Evolutionary conservation across 2,888 invertebrate species (phyloP), one percentile per base, ranked within the genome.

Genomic region (Sepioteuthis lessoniana): DNA sequence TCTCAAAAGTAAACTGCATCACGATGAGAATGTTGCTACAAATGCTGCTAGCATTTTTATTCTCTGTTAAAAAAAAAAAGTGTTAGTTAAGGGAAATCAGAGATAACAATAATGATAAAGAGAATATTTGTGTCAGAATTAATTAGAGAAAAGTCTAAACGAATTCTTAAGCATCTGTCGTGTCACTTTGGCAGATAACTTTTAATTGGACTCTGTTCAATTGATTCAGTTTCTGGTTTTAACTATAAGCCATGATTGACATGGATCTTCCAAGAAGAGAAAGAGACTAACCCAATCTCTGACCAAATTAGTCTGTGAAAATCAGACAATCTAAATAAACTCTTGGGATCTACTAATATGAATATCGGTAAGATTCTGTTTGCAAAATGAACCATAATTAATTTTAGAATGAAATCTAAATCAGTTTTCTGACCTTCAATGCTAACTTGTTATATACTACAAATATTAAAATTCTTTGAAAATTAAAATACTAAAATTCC

Each of bases 51-150:
- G 55, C 55, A 55, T 55, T 55, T 55, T 25, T 21, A 35, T 76
- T n/a, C 76, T n/a, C 0, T n/a, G 13, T 16, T 16, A 35, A 76
- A 76, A 76, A 76, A 76, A 25, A 35, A 3, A 25, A 31, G 13
- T 10, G n/a, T 76, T n/a, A 55, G 28, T 55, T 55, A 21, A 28
- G n/a, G n/a, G 76, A 76, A 76, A 76, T 76, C n/a, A 35, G 76
- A 76, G n/a, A 55, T n/a, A 76, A 76, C 16, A n/a, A 76, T 76
- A n/a, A 76, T 76, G 76, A 76, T 76, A 55, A 55, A 25, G 55
- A 55, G 55, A 55, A 55, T 55, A 55, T 55, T 55, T n/a, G 76
- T 76, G 76, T 76, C 76, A n/a, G n/a, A 76, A 76, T 76, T 76
- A 76, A 76, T 76, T 76, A 76, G 76, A 76, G 76, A 76, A n/a